Evolutionary conservation across 1,140 invertebrate genomes (phyloP).

Genomic region (Drosophila pseudoobscura): DNA sequence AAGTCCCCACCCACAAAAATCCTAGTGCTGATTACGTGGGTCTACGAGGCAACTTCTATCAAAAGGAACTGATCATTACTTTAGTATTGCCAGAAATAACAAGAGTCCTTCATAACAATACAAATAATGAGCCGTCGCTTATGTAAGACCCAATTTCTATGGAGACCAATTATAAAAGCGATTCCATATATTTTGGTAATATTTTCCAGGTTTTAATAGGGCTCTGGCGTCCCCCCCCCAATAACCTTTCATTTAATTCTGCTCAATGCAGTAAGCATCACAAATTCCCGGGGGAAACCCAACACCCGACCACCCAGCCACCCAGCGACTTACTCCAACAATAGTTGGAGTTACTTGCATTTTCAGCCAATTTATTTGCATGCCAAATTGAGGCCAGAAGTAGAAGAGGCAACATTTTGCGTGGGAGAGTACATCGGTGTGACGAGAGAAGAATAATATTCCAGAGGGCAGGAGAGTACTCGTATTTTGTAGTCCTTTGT

Average conservation of each 20-base stretch:
- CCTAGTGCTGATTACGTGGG: no score
- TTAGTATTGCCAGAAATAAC: no score
- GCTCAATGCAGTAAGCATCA: not conserved
- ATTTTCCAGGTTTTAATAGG: no score
- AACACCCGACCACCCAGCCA: not conserved
- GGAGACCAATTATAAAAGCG: no score
- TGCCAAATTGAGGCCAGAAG: conserved; percentile 9
- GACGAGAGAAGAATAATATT: conserved; percentile 3
- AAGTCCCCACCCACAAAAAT: no score
- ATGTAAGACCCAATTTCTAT: no score
- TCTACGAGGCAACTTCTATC: no score
- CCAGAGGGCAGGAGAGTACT: not conserved
- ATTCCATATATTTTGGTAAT: not conserved
- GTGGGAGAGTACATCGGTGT: not conserved
- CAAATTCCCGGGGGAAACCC: not conserved
- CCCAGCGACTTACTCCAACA: not conserved
- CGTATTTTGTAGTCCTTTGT: conserved; percentile 36
- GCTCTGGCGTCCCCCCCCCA: not conserved
- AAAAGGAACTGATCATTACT: no score
- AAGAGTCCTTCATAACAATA: no score
- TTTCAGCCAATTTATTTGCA: conserved; percentile 32
- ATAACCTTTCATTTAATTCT: not conserved
- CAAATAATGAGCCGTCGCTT: no score
- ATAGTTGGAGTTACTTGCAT: conserved; percentile 10
- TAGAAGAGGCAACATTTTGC: not conserved